Percentiles rank a stretch among this genome's conserved stretches.
These are phyloP conservation scores for Syrrhaptes paradoxus DNA, from an alignment of 2,113 vertebrate genomes.

Conservation along the genomic window DNA sequence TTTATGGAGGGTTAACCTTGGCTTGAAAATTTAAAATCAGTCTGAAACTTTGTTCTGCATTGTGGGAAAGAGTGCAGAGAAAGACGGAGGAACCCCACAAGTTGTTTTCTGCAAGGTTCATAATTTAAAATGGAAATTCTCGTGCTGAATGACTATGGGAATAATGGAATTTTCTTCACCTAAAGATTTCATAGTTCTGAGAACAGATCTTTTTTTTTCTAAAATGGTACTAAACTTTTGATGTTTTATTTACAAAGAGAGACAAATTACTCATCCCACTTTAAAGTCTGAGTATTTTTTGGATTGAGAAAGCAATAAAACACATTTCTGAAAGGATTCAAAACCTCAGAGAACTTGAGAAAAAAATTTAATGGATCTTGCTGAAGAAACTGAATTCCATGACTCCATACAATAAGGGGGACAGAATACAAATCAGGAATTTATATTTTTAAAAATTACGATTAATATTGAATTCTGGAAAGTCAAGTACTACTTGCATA, in stretches of 20 bases:
- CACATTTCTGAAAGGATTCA: neutral
- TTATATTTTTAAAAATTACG: neutral
- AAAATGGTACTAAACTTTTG: neutral
- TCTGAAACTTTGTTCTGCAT: neutral
- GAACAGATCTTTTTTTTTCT: neutral
- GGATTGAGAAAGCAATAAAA: neutral
- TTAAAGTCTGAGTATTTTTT: neutral
- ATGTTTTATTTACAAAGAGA: neutral
- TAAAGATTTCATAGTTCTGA: neutral
- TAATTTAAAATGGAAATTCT: neutral
- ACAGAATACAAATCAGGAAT: neutral
- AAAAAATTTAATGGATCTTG: neutral
- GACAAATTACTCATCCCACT: neutral
- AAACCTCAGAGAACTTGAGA: neutral
- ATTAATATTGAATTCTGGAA: neutral
- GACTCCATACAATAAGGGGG: neutral
- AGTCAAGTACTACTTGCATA: neutral
- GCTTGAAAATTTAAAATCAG: neutral
- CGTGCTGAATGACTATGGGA: neutral
- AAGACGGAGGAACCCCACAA: fast-evolving
- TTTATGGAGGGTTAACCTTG: fast-evolving
- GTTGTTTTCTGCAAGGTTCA: neutral
- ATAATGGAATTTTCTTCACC: neutral
- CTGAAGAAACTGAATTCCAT: neutral
- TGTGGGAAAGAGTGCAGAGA: fast-evolving